Evolutionary conservation across 2,888 invertebrate genomes (phyloP), one percentile per base, ranked within the genome.

Genomic region (Drepana falcataria): DNA sequence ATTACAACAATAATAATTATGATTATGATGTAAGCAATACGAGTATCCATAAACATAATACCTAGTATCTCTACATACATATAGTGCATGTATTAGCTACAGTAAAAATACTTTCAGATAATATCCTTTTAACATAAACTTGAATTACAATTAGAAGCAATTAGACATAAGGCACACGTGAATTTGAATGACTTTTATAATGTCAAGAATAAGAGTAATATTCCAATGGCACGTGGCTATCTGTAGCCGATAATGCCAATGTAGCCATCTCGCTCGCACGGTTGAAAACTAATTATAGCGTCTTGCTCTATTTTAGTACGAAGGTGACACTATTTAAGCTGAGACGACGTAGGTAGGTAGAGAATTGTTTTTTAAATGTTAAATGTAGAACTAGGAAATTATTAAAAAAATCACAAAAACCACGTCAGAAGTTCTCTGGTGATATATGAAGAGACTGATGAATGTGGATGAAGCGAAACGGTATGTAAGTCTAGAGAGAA

Each of bases 321-420:
- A 81, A 79, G 81, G 81, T 81, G 82, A 83, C 81, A 80, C 75
- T 66, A 64, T 71, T 73, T 75, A 77, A 69, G 76, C 67, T 61
- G 21, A 21, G 21, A 68, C 60, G 33, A 35, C 33, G 40, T 37
- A 51, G 4, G 9, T 40, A 51, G 5, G 37, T 49, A 33, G 6
- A 37, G 34, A 35, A 49, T 48, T 37, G 4, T 6, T 40, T 6
- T 7, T 4, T 47, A 21, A 9, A 21, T 47, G 7, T 7, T 47
- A 47, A 47, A 21, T 21, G 21, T 21, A 21, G 21, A 21, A 21
- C 21, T 21, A 21, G 21, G 21, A 21, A 21, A 21, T 21, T 21
- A 21, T 21, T 21, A 21, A 21, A 21, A 21, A 21, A 21, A 21
- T 21, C 21, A 21, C 21, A 21, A 21, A 21, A 21, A 21, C 21